Evolutionary conservation across 2,113 vertebrate species (phyloP), one percentile per base, ranked within the genome.

Genomic region (Saguinus midas): DNA sequence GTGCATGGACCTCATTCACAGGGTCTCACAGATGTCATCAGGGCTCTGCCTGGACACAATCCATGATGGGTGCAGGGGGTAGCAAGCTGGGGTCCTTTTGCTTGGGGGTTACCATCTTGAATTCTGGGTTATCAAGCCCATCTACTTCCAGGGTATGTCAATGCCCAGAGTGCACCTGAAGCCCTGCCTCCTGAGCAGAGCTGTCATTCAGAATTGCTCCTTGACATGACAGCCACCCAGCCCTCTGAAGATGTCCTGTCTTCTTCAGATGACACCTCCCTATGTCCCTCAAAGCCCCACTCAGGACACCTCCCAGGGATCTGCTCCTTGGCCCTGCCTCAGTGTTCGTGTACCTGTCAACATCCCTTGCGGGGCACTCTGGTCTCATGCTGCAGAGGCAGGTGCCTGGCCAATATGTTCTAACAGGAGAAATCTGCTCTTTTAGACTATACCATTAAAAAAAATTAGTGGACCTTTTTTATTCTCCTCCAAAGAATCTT

Each of bases 291-390:
- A 0, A 4, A 43, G 45, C 68, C 52, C 11, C 0, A 10, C 20
- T 1, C 1, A 1, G 3, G 9, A 5, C 2, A 0, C 29, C 23
- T 4, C 3, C 50, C 8, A 8, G 7, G 48, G 18, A 16, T 9
- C 29, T 20, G 61, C 2, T 80, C 61, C 11, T 35, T 40, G 23
- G 37, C 10, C 16, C 16, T 4, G 16, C 17, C 25, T 21, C 0
- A 0, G 14, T 1, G 55, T n/a, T 35, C 35, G 5, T 14, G n/a
- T 8, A 1, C 6, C 78, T 18, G 14, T 21, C 21, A 8, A 8
- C 2, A 40, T 2, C n/a, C 68, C 57, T 50, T 7, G 1, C 3
- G 3, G 32, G 48, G 58, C n/a, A 40, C 32, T 18, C 2, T 27
- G 14, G 81, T 79, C 58, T 94, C 43, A 61, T 4, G 2, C 25